phyloP scores from a whole-genome alignment of 1,140 invertebrate species.

The Carcinoscorpius rotundicauda region DNA sequence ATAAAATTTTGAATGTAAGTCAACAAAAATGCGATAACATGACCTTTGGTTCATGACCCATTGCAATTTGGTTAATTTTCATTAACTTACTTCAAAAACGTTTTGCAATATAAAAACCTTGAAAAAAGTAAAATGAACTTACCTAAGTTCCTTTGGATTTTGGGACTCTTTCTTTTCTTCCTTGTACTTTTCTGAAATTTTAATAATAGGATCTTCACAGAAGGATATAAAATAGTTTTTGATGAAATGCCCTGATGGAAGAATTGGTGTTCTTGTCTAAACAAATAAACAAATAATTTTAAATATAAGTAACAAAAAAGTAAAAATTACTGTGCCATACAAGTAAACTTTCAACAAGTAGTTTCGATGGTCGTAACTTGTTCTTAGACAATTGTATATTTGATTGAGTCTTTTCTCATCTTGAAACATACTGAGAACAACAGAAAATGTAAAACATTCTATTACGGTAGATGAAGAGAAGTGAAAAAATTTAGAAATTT shows the following conservation, averaged over 20 bases:
- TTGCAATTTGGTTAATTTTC: neutral
- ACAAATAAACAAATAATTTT: conserved; percentile 32
- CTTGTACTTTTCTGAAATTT: conserved; percentile 26
- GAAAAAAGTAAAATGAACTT: neutral
- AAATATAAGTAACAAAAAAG: conserved; percentile 8
- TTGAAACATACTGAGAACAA: too few species aligned
- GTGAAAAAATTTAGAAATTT: too few species aligned
- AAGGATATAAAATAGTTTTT: conserved; percentile 76
- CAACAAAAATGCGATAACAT: too few species aligned
- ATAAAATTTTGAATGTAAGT: too few species aligned
- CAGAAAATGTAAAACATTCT: too few species aligned
- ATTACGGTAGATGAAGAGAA: too few species aligned
- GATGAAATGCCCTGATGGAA: conserved; percentile 72
- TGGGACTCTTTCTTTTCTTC: conserved; percentile 16
- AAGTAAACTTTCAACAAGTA: too few species aligned
- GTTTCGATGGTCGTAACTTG: too few species aligned
- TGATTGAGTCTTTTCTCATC: too few species aligned
- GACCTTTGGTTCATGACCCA: neutral
- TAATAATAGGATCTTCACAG: conserved; percentile 57
- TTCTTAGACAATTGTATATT: too few species aligned
- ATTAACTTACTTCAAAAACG: neutral
- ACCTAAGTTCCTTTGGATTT: conserved; percentile 21
- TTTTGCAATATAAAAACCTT: too few species aligned
- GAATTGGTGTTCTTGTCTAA: conserved; percentile 48
- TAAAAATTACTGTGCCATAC: conserved; percentile 4